A percentile compares a stretch with the other conserved stretches of the same genome.
phyloP scores from a whole-genome alignment of 2,113 vertebrate genomes.

The Aix galericulata region DNA sequence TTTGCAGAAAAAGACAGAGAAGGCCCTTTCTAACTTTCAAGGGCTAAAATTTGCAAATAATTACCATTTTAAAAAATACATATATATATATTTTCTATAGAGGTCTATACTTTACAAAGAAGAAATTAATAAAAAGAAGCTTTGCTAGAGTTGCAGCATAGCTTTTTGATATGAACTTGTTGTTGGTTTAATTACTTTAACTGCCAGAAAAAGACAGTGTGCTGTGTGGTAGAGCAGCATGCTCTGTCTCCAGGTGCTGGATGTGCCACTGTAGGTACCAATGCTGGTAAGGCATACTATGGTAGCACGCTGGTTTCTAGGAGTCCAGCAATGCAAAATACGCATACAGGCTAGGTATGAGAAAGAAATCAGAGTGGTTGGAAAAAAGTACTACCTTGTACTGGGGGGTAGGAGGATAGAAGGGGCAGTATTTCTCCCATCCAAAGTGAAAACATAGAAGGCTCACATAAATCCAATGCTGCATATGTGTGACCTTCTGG shows the following conservation, averaged over 20 bases:
- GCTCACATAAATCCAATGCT: background rate
- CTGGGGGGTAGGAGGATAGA: background rate
- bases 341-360: background rate
- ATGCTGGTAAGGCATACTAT: background rate
- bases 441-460: background rate
- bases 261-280: background rate
- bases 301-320: background rate
- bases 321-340: background rate
- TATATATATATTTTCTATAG: background rate
- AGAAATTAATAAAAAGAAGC: background rate
- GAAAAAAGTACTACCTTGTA: background rate
- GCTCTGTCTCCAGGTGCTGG: background rate
- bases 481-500: slow-evolving; percentile 17
- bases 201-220: background rate
- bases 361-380: background rate
- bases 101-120: background rate
- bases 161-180: background rate
- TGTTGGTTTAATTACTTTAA: background rate
- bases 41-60: background rate
- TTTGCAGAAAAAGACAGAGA: background rate
- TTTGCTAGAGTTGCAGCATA: background rate
- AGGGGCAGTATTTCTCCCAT: background rate
- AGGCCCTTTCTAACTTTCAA: background rate
- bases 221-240: background rate
- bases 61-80: background rate